These are phyloP conservation scores for Megalonaias nervosa DNA, from an alignment of 1,140 invertebrate genomes.

Conservation along the genomic window DNA sequence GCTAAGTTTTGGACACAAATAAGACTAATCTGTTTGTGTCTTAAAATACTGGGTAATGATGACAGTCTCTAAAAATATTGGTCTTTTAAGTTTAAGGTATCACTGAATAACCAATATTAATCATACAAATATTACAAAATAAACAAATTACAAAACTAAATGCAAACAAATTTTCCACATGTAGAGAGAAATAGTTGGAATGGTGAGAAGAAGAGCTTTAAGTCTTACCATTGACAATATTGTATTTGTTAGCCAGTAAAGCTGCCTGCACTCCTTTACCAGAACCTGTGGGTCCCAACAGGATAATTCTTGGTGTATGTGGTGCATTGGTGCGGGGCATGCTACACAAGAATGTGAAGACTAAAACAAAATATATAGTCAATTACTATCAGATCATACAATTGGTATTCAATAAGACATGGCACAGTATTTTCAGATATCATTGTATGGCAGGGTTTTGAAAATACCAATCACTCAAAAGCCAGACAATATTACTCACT, in stretches of 20 bases:
- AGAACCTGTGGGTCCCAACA: constrained; percentile 69
- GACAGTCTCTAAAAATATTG: not conserved
- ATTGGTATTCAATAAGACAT: too few species aligned
- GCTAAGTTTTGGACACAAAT: too few species aligned
- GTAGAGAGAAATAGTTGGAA: too few species aligned
- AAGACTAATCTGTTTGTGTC: too few species aligned
- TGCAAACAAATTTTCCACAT: too few species aligned
- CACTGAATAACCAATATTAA: not conserved
- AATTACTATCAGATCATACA: not conserved
- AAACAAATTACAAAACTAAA: not conserved
- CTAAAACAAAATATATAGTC: constrained; percentile 44
- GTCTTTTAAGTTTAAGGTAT: not conserved
- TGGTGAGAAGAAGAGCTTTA: too few species aligned
- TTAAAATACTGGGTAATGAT: not conserved
- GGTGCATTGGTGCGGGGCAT: constrained; percentile 65
- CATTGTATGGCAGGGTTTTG: too few species aligned
- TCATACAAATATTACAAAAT: not conserved
- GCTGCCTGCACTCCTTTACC: constrained; percentile 69
- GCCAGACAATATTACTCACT: too few species aligned
- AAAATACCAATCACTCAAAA: too few species aligned
- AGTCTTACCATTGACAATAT: constrained; percentile 67
- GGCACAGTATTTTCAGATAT: too few species aligned
- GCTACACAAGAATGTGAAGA: constrained; percentile 63
- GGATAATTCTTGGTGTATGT: constrained; percentile 68
- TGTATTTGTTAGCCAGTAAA: constrained; percentile 70